Base-by-base conservation (phyloP, 2,113 vertebrate genomes). In the Syngnathus scovelli region DNA sequence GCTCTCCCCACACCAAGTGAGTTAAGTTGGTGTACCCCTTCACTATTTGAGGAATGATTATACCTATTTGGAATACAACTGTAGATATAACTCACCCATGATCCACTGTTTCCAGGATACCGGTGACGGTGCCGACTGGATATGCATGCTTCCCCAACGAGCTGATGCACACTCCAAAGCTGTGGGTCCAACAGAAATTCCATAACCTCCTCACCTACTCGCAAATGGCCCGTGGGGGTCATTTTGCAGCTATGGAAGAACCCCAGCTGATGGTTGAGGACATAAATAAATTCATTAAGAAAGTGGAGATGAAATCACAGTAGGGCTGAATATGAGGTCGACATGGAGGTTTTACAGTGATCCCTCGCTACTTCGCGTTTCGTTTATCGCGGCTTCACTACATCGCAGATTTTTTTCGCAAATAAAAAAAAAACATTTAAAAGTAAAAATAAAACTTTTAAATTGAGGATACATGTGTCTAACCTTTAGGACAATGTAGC, bases 221-320 rank as follows among this genome's bases (percentile, higher is more conserved):
- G 1, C 84, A 79, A 61, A 93, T 94, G 92, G 81, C 88, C 5
- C 79, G 67, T 0, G 94, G 94, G 0, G 94, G 94, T 1, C 94
- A 95, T 70, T 96, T 95, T 68, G 92, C 93, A 16, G 94, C 93
- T 64, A 93, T 96, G 88, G 92, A 96, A 67, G 93, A 95, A 75
- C 93, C 94, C 6, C 82, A 83, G 77, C 88, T 96, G 70, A 84
- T 95, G 84, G 93, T 92, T 6, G 81, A 92, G 58, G 94, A 96
- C 78, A 87, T 95, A 71, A 88, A 90, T 59, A 89, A 83, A n/a
- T 94, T 96, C 79, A 85, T 83, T 37, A 89, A 83, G 69, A 89
- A 72, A 18, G 89, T 93, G 43, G 92, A 95, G 82, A 87, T 56
- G 60, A 74, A 77, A 68, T 71, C 77, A 39, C 27, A 76, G 68